phyloP scores from a whole-genome alignment of 35 echinoderm and acorn worm genomes.

The Diadema setosum region DNA sequence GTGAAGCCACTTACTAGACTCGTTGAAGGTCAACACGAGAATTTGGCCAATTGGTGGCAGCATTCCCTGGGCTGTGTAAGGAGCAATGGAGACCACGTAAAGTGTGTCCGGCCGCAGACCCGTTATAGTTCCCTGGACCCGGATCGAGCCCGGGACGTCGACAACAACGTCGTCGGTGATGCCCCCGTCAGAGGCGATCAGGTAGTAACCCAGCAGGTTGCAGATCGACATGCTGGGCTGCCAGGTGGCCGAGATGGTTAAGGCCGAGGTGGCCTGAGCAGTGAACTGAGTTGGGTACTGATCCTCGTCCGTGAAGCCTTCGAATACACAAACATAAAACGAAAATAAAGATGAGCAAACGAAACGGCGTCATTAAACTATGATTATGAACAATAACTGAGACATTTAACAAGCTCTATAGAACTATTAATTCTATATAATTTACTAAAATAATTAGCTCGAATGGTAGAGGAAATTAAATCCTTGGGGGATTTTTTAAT shows the following conservation, averaged over 20 bases:
- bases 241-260: conserved; percentile 42
- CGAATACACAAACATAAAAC: too few relatives aligned
- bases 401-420: too few relatives aligned
- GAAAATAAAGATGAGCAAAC: too few relatives aligned
- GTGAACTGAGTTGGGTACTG: conserved; percentile 41
- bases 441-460: too few relatives aligned
- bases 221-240: conserved; percentile 16
- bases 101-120: neutral
- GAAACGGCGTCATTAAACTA: too few relatives aligned
- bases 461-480: too few relatives aligned
- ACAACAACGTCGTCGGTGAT: neutral
- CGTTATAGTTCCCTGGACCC: neutral
- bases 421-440: too few relatives aligned
- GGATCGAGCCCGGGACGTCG: neutral
- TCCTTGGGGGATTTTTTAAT: too few relatives aligned
- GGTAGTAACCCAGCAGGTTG: conserved; percentile 67
- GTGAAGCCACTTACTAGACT: neutral
- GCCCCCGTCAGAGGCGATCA: conserved; percentile 8
- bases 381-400: too few relatives aligned
- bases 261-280: conserved; percentile 20
- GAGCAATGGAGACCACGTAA: neutral
- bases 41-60: neutral
- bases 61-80: neutral
- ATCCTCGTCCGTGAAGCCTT: conserved; percentile 52
- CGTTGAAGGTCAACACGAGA: neutral